phyloP scores from a whole-genome alignment of 2,797 vertebrate genomes.

The Pangasius krempfi region DNA sequence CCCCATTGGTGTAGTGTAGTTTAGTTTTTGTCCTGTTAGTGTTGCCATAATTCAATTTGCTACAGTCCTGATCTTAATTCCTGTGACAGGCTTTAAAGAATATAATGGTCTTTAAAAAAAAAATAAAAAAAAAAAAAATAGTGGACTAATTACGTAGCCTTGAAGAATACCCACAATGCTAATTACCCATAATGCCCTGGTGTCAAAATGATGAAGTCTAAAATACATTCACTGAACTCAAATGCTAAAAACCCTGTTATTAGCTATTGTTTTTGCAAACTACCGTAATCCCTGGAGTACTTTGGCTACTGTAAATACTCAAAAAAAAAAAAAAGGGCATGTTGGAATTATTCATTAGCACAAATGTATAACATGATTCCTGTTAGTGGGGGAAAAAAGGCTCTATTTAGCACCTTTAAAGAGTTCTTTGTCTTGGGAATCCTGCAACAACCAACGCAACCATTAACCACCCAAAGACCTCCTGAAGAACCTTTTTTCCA shows the following conservation, averaged over 20 bases:
- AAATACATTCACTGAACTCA: not conserved
- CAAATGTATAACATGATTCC: not conserved
- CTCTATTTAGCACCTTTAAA: not conserved
- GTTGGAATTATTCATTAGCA: too few relatives aligned
- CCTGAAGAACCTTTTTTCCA: not conserved
- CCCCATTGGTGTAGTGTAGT: not conserved
- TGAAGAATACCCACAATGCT: not conserved
- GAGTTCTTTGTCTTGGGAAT: not conserved
- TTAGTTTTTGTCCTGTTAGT: not conserved
- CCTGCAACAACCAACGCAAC: not conserved
- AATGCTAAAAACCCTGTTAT: not conserved
- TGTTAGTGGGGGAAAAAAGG: too few relatives aligned
- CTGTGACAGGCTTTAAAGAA: not conserved
- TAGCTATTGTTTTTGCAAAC: not conserved
- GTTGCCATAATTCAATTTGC: not conserved
- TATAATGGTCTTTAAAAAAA: not conserved
- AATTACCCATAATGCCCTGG: not conserved
- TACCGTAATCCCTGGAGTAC: not conserved
- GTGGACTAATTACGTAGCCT: not conserved
- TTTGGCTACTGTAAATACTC: not conserved
- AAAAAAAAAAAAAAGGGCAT: not conserved
- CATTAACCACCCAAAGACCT: not conserved
- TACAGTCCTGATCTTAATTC: not conserved
- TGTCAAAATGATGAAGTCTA: not conserved
- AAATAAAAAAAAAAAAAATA: not conserved